Evolutionary conservation across 92 coral and sea anemone genomes (phyloP), one percentile per base, ranked within the genome.

Genomic region (Chrysogorgia sp.): DNA sequence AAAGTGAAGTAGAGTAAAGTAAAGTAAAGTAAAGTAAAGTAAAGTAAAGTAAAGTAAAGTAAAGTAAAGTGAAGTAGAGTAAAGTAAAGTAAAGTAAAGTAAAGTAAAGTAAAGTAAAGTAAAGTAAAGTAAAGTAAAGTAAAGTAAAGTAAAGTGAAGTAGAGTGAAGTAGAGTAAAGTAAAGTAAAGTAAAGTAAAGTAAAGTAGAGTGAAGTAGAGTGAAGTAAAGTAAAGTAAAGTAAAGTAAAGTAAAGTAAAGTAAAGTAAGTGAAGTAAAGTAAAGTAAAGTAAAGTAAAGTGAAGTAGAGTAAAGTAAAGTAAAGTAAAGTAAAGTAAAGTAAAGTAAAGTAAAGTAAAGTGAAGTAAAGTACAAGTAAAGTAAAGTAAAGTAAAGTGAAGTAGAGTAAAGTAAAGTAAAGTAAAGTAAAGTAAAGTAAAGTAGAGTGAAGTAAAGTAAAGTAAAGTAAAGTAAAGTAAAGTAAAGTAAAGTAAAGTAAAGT

Each of bases 161-260:
- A 25, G 26, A 61, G 1, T 13, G 1, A 1, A 12, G 10, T 8
- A 61, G 8, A 61, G 29, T 5, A 12, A 37, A 37, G 43, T 37
- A 37, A 37, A 28, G 26, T 57, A 57, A 8, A 57, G 1, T n/a
- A 56, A 47, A 30, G 43, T 55, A 33, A 49, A 81, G 43, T 35
- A 32, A 14, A 1, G 17, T 21, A 40, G 8, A 21, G 10, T 9
- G 21, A 10, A 25, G 35, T 2, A 25, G 26, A 61, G 1, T 13
- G 1, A 1, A 12, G 10, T 8, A 61, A 19, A 61, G 29, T 5
- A 12, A 37, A 37, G 43, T 37, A 37, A 37, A 28, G 26, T 57
- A 57, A 8, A 57, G 1, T n/a, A 71, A 94, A 94, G 91, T 91
- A 94, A 81, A 94, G 91, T 52, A 97, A 91, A 77, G 7, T 43